Evolutionary conservation across 2,888 invertebrate species (phyloP).

Genomic region (Acronicta alni): DNA sequence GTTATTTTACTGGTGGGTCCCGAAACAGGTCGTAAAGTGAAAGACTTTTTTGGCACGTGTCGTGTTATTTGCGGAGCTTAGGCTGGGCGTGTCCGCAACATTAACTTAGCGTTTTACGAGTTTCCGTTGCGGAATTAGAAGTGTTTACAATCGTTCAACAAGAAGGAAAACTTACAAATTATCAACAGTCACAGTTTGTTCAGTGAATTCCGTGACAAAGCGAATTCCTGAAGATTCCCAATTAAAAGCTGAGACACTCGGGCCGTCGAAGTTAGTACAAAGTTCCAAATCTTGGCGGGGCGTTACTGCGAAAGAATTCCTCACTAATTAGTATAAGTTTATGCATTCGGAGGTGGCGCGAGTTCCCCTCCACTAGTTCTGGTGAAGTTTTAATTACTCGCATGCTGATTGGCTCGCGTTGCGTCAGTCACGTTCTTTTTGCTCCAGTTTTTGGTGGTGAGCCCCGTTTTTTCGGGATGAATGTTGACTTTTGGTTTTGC

Average conservation of each 20-base stretch:
- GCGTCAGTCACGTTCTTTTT: constrained; percentile 75
- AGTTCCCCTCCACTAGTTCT: constrained; percentile 66
- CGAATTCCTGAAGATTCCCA: constrained; percentile 86
- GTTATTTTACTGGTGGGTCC: constrained; percentile 43
- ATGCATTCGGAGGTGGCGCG: constrained; percentile 79
- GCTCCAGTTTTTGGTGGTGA: constrained; percentile 48
- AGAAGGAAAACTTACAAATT: constrained; percentile 56
- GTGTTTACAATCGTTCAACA: constrained; percentile 51
- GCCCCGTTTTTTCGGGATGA: constrained; percentile 20
- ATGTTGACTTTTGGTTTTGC: constrained; percentile 24
- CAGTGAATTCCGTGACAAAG: constrained; percentile 81
- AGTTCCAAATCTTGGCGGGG: constrained; percentile 84
- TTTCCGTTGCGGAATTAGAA: constrained; percentile 52
- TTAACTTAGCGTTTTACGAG: constrained; percentile 50
- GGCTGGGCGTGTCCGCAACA: constrained; percentile 32
- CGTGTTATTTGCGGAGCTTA: constrained; percentile 44
- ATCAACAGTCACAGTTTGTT: constrained; percentile 77
- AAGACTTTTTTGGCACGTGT: constrained; percentile 58
- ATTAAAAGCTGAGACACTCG: constrained; percentile 85
- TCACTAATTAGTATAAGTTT: constrained; percentile 87
- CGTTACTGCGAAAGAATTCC: constrained; percentile 83
- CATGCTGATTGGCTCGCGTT: constrained; percentile 66
- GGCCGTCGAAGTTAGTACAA: constrained; percentile 78
- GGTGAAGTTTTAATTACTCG: constrained; percentile 84
- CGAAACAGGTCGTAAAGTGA: constrained; percentile 42